These are phyloP conservation scores for Oreochromis grahami DNA, from an alignment of 2,797 vertebrate genomes.

Conservation along the genomic window DNA sequence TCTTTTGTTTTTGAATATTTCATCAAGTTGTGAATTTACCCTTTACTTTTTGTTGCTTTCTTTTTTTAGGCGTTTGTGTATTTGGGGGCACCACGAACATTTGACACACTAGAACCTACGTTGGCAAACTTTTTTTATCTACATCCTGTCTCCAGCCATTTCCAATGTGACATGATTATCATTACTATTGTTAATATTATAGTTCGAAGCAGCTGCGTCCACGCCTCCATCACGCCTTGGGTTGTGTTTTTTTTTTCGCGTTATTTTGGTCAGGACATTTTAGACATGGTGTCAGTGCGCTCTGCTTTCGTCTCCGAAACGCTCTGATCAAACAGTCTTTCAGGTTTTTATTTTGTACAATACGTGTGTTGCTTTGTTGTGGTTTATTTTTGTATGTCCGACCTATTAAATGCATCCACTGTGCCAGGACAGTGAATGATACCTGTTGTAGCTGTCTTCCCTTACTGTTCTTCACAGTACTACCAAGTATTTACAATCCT, in stretches of 20 bases:
- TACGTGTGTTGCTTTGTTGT: slow-evolving; percentile 84
- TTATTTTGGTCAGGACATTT: slow-evolving; percentile 78
- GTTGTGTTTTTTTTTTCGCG: slow-evolving; percentile 13
- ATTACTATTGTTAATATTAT: slow-evolving; percentile 49
- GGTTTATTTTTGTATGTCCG: slow-evolving; percentile 81
- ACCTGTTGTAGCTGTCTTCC: slow-evolving; percentile 71
- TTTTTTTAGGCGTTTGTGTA: background rate
- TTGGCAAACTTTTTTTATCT: background rate
- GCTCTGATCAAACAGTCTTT: slow-evolving; percentile 89
- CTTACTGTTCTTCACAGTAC: slow-evolving; percentile 60
- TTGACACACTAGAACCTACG: slow-evolving; percentile 26
- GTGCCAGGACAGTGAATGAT: slow-evolving; percentile 75
- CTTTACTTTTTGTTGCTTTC: slow-evolving; percentile 55
- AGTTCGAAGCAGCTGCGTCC: slow-evolving; percentile 77
- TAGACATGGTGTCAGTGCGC: slow-evolving; percentile 72
- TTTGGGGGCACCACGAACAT: slow-evolving; percentile 48
- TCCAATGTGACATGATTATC: slow-evolving; percentile 63
- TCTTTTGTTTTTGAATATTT: slow-evolving; percentile 87
- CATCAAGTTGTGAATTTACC: slow-evolving; percentile 82
- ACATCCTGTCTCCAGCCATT: slow-evolving; percentile 53
- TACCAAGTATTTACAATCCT: slow-evolving; percentile 63
- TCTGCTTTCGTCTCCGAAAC: slow-evolving; percentile 76
- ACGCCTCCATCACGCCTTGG: slow-evolving; percentile 65
- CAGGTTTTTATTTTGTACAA: slow-evolving; percentile 89
- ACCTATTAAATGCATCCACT: slow-evolving; percentile 78